These are phyloP conservation scores for Netelia virgata DNA, from an alignment of 2,888 invertebrate genomes.

Conservation along the genomic window DNA sequence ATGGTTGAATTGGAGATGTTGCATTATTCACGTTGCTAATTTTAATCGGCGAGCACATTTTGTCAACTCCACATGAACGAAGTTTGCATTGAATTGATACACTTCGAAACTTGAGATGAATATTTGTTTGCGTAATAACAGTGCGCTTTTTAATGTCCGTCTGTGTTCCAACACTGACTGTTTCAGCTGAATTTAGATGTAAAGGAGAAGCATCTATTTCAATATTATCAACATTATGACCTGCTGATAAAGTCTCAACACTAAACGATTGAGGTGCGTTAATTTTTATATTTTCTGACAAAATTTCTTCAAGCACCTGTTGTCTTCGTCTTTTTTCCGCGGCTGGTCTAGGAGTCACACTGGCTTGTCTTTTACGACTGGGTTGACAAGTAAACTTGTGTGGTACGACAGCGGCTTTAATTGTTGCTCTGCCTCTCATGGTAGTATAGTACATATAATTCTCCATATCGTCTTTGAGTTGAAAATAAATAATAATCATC, in stretches of 20 bases:
- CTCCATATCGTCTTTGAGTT: neutral
- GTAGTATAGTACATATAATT: neutral
- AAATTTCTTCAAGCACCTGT: neutral
- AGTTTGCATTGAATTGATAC: conserved; percentile 46
- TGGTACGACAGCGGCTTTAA: neutral
- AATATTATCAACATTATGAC: neutral
- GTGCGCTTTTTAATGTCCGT: conserved; percentile 45
- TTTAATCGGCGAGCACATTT: conserved; percentile 52
- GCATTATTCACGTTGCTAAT: conserved; percentile 11
- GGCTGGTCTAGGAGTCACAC: too few relatives aligned
- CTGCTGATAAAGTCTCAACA: neutral
- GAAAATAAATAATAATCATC: neutral
- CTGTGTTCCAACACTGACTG: conserved; percentile 43
- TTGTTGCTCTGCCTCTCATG: neutral
- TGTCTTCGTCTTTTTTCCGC: too few relatives aligned
- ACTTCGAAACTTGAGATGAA: conserved; percentile 50
- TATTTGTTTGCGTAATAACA: conserved; percentile 49
- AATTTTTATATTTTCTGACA: neutral
- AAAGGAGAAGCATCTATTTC: conserved; percentile 11
- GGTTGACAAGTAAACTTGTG: neutral
- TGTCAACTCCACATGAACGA: conserved; percentile 23
- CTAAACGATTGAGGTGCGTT: neutral
- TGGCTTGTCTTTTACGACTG: neutral
- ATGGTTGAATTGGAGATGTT: conserved; percentile 29
- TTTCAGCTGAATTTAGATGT: conserved; percentile 32